A percentile compares a stretch with the other conserved stretches of the same genome.
Conservation (phyloP, 2,888 invertebrate species). For the Patella depressa region DNA sequence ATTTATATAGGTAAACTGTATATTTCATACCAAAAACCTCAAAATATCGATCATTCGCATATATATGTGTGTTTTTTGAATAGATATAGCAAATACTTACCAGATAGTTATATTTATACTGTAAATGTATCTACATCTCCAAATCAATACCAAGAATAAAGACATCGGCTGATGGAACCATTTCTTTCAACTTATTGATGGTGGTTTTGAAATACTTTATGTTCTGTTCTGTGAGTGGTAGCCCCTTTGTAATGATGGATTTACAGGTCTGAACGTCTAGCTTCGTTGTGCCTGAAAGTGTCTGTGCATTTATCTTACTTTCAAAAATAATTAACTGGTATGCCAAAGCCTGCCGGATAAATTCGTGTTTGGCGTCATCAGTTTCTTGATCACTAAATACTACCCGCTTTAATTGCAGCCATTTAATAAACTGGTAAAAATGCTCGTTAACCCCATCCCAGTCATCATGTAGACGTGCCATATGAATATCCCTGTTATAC, state of each 20-base stretch:
- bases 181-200: too few species aligned
- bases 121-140: neutral
- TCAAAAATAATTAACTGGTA: slow-evolving; percentile 26
- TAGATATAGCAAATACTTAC: too few species aligned
- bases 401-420: slow-evolving; percentile 15
- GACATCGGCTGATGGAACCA: too few species aligned
- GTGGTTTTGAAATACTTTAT: too few species aligned
- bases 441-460: neutral
- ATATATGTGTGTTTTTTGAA: too few species aligned
- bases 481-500: too few species aligned
- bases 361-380: slow-evolving; percentile 42
- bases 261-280: neutral
- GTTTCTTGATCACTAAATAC: slow-evolving; percentile 41
- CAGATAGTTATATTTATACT: too few species aligned
- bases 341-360: slow-evolving; percentile 31
- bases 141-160: slow-evolving; percentile 69
- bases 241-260: neutral
- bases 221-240: too few species aligned
- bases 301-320: neutral
- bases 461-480: neutral
- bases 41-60: too few species aligned
- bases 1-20: too few species aligned
- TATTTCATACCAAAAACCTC: too few species aligned
- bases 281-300: too few species aligned
- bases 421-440: slow-evolving; percentile 21